phyloP scores from a whole-genome alignment of 2,797 vertebrate species.

The Sebastes taczanowskii region DNA sequence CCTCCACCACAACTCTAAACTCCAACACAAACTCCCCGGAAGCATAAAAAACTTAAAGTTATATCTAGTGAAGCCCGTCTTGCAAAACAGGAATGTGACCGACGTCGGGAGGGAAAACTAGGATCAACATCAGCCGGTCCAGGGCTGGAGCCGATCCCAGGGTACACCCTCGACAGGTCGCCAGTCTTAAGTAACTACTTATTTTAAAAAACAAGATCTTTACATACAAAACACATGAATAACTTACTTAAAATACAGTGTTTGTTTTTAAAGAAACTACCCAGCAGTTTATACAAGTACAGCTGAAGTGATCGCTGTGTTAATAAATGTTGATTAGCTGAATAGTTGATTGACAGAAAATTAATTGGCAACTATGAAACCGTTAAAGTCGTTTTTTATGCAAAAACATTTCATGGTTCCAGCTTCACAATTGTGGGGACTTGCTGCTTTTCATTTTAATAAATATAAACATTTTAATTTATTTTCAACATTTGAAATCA shows the following conservation, averaged over 20 bases:
- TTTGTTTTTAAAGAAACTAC: not conserved
- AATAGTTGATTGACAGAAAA: not conserved
- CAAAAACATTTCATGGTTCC: not conserved
- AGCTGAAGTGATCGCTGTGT: not conserved
- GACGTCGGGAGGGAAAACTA: too few species aligned
- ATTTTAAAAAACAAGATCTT: not conserved
- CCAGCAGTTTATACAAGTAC: not conserved
- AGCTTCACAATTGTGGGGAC: not conserved
- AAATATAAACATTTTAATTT: not conserved
- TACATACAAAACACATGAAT: not conserved
- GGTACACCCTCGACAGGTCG: too few species aligned
- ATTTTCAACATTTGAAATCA: not conserved
- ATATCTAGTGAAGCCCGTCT: too few species aligned
- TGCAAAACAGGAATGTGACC: too few species aligned
- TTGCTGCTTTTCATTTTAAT: not conserved
- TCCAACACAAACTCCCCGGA: too few species aligned
- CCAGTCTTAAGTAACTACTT: not conserved
- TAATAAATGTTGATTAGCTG: not conserved
- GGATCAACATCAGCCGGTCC: too few species aligned
- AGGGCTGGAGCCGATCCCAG: too few species aligned
- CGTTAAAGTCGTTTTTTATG: not conserved
- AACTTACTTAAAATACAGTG: not conserved
- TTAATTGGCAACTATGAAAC: not conserved
- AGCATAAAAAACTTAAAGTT: too few species aligned
- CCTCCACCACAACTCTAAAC: too few species aligned